Evolutionary conservation across 2,888 invertebrate species (phyloP).

Genomic region (Chrysolina oricalcia): DNA sequence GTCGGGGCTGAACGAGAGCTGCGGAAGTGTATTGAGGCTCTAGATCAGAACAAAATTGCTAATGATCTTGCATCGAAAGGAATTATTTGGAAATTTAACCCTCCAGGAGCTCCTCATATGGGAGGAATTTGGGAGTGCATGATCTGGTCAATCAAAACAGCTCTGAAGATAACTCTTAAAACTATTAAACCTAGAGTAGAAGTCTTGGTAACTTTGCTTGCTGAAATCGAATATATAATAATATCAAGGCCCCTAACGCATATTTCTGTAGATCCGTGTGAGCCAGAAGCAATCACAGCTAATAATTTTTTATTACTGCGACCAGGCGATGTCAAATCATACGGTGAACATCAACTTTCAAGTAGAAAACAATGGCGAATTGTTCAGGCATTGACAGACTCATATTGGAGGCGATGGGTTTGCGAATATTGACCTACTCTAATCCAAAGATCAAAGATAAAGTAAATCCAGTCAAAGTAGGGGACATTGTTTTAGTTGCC

Average conservation of each 20-base stretch:
- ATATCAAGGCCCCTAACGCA: constrained; percentile 1
- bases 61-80: neutral
- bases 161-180: neutral
- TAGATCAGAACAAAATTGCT: neutral
- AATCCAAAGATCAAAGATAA: neutral
- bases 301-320: neutral
- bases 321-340: neutral
- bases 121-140: constrained; percentile 18
- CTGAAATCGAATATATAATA: neutral
- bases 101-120: constrained; percentile 23
- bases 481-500: too few species aligned
- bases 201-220: neutral
- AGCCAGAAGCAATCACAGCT: neutral
- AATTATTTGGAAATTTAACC: neutral
- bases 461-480: too few species aligned
- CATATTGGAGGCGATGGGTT: neutral
- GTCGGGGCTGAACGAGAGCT: constrained; percentile 20
- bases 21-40: neutral
- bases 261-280: neutral
- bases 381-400: neutral
- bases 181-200: neutral
- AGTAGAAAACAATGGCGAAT: neutral
- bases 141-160: neutral
- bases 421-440: neutral
- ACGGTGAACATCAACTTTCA: neutral